These are phyloP conservation scores for Cyclophora albipunctata DNA, from an alignment of 2,888 invertebrate species.

Conservation along the genomic window DNA sequence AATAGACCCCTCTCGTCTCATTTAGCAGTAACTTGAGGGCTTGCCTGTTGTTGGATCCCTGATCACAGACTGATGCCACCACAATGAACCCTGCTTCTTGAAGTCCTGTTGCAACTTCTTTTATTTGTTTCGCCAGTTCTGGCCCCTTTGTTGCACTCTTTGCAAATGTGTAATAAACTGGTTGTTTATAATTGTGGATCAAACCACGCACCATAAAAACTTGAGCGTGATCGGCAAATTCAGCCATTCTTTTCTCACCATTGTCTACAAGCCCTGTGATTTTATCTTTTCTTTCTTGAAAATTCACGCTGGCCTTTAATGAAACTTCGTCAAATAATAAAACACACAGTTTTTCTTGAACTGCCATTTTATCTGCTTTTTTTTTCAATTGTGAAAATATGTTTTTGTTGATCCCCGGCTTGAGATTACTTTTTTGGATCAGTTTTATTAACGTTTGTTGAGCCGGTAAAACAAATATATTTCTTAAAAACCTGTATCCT, in stretches of 20 bases:
- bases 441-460: slow-evolving; percentile 11
- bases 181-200: slow-evolving; percentile 24
- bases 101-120: slow-evolving; percentile 12
- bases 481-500: slow-evolving; percentile 13
- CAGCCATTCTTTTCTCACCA: slow-evolving; percentile 8
- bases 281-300: slow-evolving; percentile 20
- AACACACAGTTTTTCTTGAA: slow-evolving; percentile 15
- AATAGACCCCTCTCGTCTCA: slow-evolving; percentile 12
- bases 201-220: slow-evolving; percentile 23
- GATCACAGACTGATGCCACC: slow-evolving; percentile 22
- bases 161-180: slow-evolving; percentile 20
- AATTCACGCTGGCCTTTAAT: slow-evolving; percentile 18
- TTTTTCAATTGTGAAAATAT: slow-evolving; percentile 18
- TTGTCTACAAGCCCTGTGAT: slow-evolving; percentile 21
- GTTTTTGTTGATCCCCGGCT: slow-evolving; percentile 19
- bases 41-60: slow-evolving; percentile 20
- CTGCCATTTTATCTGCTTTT: slow-evolving; percentile 14
- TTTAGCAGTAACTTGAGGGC: slow-evolving; percentile 17
- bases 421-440: slow-evolving; percentile 8
- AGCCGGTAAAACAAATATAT: slow-evolving; percentile 15
- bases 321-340: slow-evolving; percentile 26
- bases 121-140: slow-evolving; percentile 20
- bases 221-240: slow-evolving; percentile 23
- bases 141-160: slow-evolving; percentile 19
- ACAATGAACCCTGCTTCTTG: slow-evolving; percentile 20